Base-by-base conservation (phyloP, 1,140 invertebrate genomes). In the Leptinotarsa undecemlineata region DNA sequence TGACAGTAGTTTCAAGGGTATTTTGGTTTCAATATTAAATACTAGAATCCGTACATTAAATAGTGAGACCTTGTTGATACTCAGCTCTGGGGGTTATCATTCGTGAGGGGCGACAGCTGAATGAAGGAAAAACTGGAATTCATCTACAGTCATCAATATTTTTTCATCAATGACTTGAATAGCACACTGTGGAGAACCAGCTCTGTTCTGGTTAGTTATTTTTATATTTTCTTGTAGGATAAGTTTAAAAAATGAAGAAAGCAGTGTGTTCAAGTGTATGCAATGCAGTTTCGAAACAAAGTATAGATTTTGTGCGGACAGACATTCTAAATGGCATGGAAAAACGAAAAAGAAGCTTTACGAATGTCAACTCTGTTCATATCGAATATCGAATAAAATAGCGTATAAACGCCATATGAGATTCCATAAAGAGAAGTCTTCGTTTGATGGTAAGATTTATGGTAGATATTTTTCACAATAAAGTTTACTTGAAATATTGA, bases 251-350 rank as follows among this genome's bases (percentile, higher is more conserved):
- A 57, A 57, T 15, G 51, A 57, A 57, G 51, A 57, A 17, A 57
- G 15, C 14, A 19, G 51, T 15, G 15, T 57, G 5, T 68, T 42
- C 33, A 68, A 68, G 42, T 68, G 66, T 20, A 68, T 42, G 23
- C 14, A 19, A 26, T 68, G 66, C 42, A 47, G 42, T 47, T 68
- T 68, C 48, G 66, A 68, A 47, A 68, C 66, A 13, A 68, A 68
- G 42, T 19, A 47, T 47, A 23, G 42, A 6, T 68, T 42, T 47
- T 26, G 11, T 19, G 66, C 66, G 1, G 66, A 68, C 19, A 19
- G 66, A 8, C 66, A 68, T 42, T 19, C 26, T 42, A 47, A 47
- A 14, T 68, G 66, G 62, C 62, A 64, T 26, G 62, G 20, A 15
- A 64, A 64, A 19, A 20, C n/a, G 17, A 26, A 64, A 15, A 64